phyloP scores from a whole-genome alignment of 2,113 vertebrate genomes.

The Mungos mungo region DNA sequence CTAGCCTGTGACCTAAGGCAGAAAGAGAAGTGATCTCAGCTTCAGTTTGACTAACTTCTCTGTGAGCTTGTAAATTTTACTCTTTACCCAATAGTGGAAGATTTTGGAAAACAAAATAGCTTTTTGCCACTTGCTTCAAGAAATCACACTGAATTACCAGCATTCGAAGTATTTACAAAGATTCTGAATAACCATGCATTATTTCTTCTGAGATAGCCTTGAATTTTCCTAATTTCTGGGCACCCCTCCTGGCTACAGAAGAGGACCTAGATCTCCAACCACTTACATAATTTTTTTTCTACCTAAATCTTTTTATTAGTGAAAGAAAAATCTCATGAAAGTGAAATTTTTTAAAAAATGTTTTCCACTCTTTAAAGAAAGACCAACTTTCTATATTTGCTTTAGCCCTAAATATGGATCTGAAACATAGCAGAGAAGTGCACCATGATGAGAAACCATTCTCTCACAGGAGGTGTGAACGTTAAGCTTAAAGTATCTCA shows the following conservation, averaged over 20 bases:
- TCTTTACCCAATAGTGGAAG: not conserved
- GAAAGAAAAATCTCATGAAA: not conserved
- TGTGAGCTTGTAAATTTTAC: not conserved
- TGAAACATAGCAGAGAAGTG: not conserved
- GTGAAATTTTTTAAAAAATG: not conserved
- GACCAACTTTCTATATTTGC: not conserved
- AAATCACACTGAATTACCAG: not conserved
- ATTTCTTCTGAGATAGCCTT: not conserved
- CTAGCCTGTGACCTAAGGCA: not conserved
- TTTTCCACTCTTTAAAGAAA: not conserved
- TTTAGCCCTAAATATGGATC: not conserved
- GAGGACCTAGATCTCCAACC: not conserved
- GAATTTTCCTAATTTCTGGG: not conserved
- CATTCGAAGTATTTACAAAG: not conserved
- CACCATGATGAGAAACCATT: not conserved
- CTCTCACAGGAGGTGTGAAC: constrained; percentile 13
- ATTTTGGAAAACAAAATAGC: not conserved
- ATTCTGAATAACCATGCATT: not conserved
- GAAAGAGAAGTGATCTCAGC: not conserved
- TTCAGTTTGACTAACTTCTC: not conserved
- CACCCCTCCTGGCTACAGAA: not conserved
- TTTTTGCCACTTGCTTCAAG: not conserved
- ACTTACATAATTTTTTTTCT: not conserved
- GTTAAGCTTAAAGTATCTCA: not conserved
- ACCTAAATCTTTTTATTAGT: not conserved